These are phyloP conservation scores for Meganola albula DNA, from an alignment of 2,888 invertebrate genomes.

Conservation along the genomic window DNA sequence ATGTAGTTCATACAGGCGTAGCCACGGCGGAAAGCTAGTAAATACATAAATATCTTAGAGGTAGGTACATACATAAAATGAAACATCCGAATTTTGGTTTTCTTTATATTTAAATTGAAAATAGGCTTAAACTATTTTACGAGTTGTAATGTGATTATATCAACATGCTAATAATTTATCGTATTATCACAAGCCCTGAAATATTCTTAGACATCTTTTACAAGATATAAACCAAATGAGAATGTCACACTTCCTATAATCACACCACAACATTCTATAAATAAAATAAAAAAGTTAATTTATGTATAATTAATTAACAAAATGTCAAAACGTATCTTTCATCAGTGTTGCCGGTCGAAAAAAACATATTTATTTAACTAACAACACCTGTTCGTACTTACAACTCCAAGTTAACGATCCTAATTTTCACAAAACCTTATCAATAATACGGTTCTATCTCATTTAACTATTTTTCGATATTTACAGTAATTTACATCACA, in stretches of 20 bases:
- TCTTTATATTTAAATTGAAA: constrained; percentile 67
- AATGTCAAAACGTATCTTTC: constrained; percentile 52
- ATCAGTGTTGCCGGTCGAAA: constrained; percentile 41
- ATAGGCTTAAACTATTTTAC: constrained; percentile 70
- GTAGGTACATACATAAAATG: constrained; percentile 23
- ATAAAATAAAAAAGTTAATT: constrained; percentile 61
- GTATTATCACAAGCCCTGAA: constrained; percentile 31
- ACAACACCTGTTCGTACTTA: constrained; percentile 52
- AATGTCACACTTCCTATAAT: constrained; percentile 38
- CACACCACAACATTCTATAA: constrained; percentile 57
- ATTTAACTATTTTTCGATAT: constrained; percentile 48
- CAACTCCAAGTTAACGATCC: constrained; percentile 44
- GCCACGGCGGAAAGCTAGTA: no score
- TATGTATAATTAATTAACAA: constrained; percentile 53
- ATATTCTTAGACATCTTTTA: constrained; percentile 20
- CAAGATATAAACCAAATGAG: constrained; percentile 27
- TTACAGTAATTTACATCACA: constrained; percentile 77
- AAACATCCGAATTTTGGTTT: constrained; percentile 39
- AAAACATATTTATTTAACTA: constrained; percentile 23
- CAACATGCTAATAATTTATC: constrained; percentile 35
- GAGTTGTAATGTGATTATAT: constrained; percentile 62
- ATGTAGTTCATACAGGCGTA: no score
- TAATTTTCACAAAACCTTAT: constrained; percentile 52
- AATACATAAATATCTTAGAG: no score
- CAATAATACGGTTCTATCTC: constrained; percentile 44